Conservation (phyloP, 2,888 invertebrate genomes). For the Ariolimax columbianus region DNA sequence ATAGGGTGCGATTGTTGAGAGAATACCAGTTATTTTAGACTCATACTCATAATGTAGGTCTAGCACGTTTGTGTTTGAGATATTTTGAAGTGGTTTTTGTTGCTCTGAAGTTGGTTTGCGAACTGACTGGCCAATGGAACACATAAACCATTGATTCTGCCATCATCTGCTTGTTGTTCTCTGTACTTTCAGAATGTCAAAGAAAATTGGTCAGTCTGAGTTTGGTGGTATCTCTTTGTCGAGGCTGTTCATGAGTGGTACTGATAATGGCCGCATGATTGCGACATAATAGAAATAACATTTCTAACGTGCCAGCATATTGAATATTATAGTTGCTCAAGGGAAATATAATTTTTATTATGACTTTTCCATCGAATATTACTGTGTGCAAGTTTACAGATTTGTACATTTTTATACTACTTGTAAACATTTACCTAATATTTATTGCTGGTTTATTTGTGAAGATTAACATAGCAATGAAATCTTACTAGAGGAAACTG, state of each 20-base stretch:
- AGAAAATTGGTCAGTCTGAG: too few relatives aligned
- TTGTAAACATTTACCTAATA: constrained; percentile 22
- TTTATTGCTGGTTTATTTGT: constrained; percentile 12
- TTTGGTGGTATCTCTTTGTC: too few relatives aligned
- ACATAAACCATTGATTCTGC: background rate
- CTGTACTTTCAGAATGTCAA: too few relatives aligned
- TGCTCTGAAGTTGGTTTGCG: background rate
- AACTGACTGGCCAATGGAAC: background rate
- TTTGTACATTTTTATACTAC: constrained; percentile 35
- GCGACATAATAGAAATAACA: background rate
- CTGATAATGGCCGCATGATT: too few relatives aligned
- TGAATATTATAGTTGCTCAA: constrained; percentile 3
- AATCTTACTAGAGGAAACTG: background rate
- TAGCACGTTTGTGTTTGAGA: background rate
- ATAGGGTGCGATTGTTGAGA: too few relatives aligned
- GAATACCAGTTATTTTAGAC: too few relatives aligned
- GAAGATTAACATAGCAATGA: background rate
- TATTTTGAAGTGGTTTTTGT: background rate
- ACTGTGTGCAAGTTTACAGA: background rate
- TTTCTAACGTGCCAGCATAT: background rate
- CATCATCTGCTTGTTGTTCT: too few relatives aligned
- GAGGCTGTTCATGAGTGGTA: too few relatives aligned
- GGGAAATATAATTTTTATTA: background rate
- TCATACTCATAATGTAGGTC: background rate
- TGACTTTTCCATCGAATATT: background rate